phyloP scores from a whole-genome alignment of 1,140 invertebrate genomes.

The Heliothis subflexa region DNA sequence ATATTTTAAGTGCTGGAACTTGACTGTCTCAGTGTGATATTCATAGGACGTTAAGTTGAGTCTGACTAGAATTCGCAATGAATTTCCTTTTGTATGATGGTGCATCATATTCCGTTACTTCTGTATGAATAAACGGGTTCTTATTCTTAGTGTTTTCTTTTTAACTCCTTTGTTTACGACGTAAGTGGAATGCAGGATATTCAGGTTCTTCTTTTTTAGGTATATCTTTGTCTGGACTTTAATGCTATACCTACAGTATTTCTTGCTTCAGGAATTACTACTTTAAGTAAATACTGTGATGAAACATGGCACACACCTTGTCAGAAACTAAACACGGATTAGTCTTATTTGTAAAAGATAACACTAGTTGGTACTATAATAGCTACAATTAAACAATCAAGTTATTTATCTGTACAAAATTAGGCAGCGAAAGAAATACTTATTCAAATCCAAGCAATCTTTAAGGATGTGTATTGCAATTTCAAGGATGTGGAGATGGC shows the following conservation, averaged over 20 bases:
- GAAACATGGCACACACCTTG: neutral
- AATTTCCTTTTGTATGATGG: constrained; percentile 21
- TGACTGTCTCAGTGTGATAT: constrained; percentile 24
- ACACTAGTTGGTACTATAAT: neutral
- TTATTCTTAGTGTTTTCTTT: constrained; percentile 19
- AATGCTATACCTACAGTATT: no score
- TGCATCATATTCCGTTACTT: constrained; percentile 12
- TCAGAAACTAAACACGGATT: constrained; percentile 13
- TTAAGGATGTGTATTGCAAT: no score
- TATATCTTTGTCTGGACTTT: neutral
- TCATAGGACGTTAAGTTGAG: constrained; percentile 28
- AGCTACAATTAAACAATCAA: neutral
- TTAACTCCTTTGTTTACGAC: constrained; percentile 24
- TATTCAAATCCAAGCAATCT: no score
- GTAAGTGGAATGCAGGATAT: neutral
- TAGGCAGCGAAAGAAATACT: neutral
- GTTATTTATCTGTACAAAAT: neutral
- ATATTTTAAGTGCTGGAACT: constrained; percentile 40
- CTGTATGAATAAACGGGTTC: neutral
- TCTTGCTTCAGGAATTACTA: neutral
- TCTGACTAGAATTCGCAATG: constrained; percentile 27
- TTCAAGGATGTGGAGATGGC: no score
- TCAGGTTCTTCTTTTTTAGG: neutral
- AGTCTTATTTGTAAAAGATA: constrained; percentile 12
- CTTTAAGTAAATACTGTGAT: constrained; percentile 3